Percentiles rank a stretch among this genome's conserved stretches.
Conservation (phyloP, 2,888 invertebrate species). For the Prostheceraeus crozeri region DNA sequence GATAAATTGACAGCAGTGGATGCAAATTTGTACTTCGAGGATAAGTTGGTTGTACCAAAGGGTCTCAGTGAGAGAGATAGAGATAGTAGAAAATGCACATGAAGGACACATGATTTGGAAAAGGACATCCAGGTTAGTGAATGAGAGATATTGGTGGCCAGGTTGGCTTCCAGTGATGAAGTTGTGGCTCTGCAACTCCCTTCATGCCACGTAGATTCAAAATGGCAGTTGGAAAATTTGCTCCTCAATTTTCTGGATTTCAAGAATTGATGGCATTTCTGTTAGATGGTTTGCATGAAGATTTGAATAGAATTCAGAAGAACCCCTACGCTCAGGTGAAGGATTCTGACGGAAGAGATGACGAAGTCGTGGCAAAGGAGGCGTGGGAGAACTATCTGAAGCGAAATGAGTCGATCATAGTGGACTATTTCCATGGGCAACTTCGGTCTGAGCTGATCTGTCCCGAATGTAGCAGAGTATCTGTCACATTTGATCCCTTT, state of each 20-base stretch:
- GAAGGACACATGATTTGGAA: too few relatives aligned
- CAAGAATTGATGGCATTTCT: conserved; percentile 41
- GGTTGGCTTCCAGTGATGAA: too few relatives aligned
- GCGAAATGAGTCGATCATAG: conserved; percentile 62
- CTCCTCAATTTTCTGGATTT: conserved; percentile 41
- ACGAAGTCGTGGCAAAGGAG: conserved; percentile 58
- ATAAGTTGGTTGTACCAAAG: too few relatives aligned
- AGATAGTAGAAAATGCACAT: too few relatives aligned
- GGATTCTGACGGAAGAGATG: conserved; percentile 54
- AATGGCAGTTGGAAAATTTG: conserved; percentile 39
- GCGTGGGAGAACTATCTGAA: conserved; percentile 61
- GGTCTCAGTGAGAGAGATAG: too few relatives aligned
- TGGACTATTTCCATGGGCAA: conserved; percentile 62
- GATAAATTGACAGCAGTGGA: too few relatives aligned
- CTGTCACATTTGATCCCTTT: conserved; percentile 63
- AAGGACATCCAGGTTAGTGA: too few relatives aligned
- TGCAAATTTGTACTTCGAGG: too few relatives aligned
- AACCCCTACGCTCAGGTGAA: conserved; percentile 58
- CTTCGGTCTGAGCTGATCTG: conserved; percentile 62
- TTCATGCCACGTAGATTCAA: too few relatives aligned
- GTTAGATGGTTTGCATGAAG: conserved; percentile 41
- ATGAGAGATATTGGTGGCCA: too few relatives aligned
- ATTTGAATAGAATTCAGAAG: conserved; percentile 51
- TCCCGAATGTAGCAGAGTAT: conserved; percentile 59
- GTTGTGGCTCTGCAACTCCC: too few relatives aligned